Conservation (phyloP, 2,888 invertebrate genomes). For the Cynaeus angustus region DNA sequence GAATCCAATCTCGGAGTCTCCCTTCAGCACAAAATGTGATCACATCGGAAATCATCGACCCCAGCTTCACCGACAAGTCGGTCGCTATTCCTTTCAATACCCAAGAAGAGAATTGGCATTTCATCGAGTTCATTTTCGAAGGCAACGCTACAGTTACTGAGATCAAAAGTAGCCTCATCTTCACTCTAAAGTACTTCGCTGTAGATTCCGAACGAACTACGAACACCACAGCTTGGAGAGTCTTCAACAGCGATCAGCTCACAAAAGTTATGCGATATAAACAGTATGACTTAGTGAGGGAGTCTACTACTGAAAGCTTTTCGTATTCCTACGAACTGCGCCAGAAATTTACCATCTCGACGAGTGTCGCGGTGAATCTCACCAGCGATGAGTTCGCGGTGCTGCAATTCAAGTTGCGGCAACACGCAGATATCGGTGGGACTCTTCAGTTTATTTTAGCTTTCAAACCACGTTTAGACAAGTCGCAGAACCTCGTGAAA, state of each 20-base stretch:
- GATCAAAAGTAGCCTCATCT: slow-evolving; percentile 50
- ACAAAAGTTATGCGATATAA: slow-evolving; percentile 61
- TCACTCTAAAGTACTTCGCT: slow-evolving; percentile 49
- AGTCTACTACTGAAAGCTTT: slow-evolving; percentile 84
- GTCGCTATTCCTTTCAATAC: slow-evolving; percentile 72
- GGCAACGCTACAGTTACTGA: slow-evolving; percentile 40
- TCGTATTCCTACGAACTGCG: slow-evolving; percentile 84
- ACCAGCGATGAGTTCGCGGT: slow-evolving; percentile 78
- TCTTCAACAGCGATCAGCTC: slow-evolving; percentile 52
- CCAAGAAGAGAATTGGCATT: slow-evolving; percentile 77
- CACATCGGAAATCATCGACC: slow-evolving; percentile 48
- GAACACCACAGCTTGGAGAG: slow-evolving; percentile 45
- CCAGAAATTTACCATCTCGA: slow-evolving; percentile 74
- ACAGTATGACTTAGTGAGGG: slow-evolving; percentile 71
- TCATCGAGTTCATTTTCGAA: slow-evolving; percentile 70
- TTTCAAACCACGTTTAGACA: slow-evolving; percentile 76
- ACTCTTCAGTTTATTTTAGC: slow-evolving; percentile 83
- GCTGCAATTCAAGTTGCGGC: slow-evolving; percentile 81
- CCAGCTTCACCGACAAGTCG: slow-evolving; percentile 31
- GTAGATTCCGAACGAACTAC: slow-evolving; percentile 23
- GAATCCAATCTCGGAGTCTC: slow-evolving; percentile 74
- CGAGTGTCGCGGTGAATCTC: slow-evolving; percentile 80
- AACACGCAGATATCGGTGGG: slow-evolving; percentile 86
- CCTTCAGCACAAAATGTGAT: slow-evolving; percentile 69
- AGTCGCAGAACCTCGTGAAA: slow-evolving; percentile 55